Evolutionary conservation across 2,888 invertebrate genomes (phyloP), one percentile per base, ranked within the genome.

Genomic region (Abrostola triplasia): DNA sequence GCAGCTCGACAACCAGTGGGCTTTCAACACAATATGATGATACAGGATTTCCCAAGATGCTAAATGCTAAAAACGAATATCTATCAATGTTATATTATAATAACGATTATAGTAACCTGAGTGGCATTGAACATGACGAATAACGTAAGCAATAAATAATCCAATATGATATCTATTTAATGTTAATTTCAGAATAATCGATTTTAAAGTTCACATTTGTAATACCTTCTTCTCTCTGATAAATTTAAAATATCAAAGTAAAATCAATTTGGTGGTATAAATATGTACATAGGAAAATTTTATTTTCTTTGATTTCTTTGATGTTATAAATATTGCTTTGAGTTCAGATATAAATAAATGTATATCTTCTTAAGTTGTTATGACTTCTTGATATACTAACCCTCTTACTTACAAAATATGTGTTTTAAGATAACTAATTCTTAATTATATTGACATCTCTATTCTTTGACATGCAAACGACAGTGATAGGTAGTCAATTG

Each of bases 101-200:
- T 64, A 66, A 44, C 11, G 36, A 55, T 56, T 11, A 47, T 53
- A 63, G 42, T 52, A 59, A 35, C 36, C 41, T 55, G 35, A 65
- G 13, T 67, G 56, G 44, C 76, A 74, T 72, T 78, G 64, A 50
- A 66, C 55, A 56, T 72, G 62, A 79, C 57, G 59, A 66, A 73
- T 64, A 60, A 51, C 52, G 68, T 66, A 36, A 47, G 67, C 51
- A 54, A 68, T 70, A 68, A 66, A 71, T 63, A 70, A 59, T 8
- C 38, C 35, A 47, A 67, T 73, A 73, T 68, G 6, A 66, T 64
- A 55, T 47, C 44, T 47, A 24, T 66, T 72, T 52, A 44, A 76
- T 72, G 54, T 59, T 60, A 70, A 77, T 71, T 62, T 70, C 13
- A 63, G 63, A 68, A 61, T 73, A 74, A 77, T 73, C 56, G 54